phyloP scores from a whole-genome alignment of 2,113 vertebrate genomes.

The Antechinus stuartii region DNA sequence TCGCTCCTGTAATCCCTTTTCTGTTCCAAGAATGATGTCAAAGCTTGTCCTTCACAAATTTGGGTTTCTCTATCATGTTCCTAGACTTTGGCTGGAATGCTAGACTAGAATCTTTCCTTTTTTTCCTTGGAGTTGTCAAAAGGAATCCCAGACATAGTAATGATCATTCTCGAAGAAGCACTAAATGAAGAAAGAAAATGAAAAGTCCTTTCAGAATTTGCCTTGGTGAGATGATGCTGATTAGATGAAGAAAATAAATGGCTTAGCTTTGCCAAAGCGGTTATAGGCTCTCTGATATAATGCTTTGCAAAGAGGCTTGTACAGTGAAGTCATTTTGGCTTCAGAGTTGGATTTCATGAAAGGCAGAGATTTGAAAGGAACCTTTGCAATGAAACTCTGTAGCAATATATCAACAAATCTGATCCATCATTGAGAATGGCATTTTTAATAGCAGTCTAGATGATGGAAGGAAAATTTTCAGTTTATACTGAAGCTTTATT shows the following conservation, averaged over 20 bases:
- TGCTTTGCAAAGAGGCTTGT: neutral
- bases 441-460: conserved; percentile 39
- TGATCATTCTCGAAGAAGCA: neutral
- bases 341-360: neutral
- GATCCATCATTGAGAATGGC: conserved; percentile 4
- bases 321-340: conserved; percentile 35
- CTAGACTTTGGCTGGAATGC: neutral
- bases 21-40: conserved; percentile 11
- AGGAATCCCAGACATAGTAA: neutral
- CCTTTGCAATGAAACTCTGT: conserved; percentile 13
- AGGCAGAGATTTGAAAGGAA: conserved; percentile 12
- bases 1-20: neutral
- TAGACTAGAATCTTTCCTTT: conserved; percentile 8
- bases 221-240: neutral
- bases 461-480: neutral
- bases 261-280: neutral
- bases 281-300: neutral
- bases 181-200: neutral
- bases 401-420: conserved; percentile 26
- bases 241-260: neutral
- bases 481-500: conserved; percentile 20
- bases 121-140: neutral
- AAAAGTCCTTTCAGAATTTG: conserved; percentile 3
- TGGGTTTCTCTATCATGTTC: neutral
- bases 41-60: conserved; percentile 21